These are phyloP conservation scores for Papilio xuthus DNA, from an alignment of 1,140 invertebrate species.

Conservation along the genomic window DNA sequence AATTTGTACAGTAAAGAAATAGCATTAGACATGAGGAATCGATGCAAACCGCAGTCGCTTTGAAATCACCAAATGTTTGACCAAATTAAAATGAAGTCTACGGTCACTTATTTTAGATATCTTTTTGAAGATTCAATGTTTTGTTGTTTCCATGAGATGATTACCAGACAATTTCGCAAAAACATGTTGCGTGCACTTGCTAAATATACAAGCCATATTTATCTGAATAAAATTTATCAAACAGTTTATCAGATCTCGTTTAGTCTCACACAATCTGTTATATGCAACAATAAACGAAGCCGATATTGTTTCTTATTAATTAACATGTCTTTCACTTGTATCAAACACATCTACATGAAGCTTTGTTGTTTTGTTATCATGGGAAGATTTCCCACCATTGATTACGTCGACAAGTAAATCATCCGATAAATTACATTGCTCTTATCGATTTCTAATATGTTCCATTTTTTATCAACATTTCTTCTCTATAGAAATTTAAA, in stretches of 20 bases:
- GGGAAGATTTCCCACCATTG: slow-evolving; percentile 31
- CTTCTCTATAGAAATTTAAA: not conserved
- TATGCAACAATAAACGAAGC: not conserved
- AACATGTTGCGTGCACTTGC: too few species aligned
- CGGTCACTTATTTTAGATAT: not conserved
- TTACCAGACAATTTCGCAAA: not conserved
- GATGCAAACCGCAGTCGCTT: not conserved
- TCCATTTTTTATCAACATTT: not conserved
- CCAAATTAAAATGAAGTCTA: not conserved
- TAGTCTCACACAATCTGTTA: slow-evolving; percentile 13
- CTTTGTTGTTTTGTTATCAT: slow-evolving; percentile 25
- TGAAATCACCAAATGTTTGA: not conserved
- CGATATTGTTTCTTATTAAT: slow-evolving; percentile 22
- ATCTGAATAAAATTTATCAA: not conserved
- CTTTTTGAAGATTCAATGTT: not conserved
- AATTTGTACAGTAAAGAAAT: not conserved
- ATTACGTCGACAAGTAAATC: slow-evolving; percentile 10
- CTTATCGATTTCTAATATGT: slow-evolving; percentile 19
- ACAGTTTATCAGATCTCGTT: not conserved
- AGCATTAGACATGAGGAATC: not conserved
- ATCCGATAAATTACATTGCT: slow-evolving; percentile 4
- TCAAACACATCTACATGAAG: not conserved
- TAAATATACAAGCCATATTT: too few species aligned
- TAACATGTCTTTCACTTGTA: slow-evolving; percentile 18
- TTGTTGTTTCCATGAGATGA: not conserved